Conservation (phyloP, 2,113 vertebrate genomes). For the Oceanites oceanicus region DNA sequence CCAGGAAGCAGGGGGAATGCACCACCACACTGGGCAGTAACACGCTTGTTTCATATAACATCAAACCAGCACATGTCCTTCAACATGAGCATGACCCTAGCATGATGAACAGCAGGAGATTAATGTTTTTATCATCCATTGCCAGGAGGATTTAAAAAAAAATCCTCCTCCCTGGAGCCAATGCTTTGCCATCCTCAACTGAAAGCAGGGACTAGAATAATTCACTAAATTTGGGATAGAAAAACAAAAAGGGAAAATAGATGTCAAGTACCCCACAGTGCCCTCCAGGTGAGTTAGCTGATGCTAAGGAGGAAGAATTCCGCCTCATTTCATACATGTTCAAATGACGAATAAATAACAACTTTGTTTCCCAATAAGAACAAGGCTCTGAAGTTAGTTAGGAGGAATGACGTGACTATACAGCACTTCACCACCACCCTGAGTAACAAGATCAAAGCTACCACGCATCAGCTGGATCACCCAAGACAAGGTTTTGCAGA, state of each 20-base stretch:
- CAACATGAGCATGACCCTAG: not conserved
- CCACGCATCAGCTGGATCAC: not conserved
- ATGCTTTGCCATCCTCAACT: not conserved
- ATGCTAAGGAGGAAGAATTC: not conserved
- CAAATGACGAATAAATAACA: not conserved
- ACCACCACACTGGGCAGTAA: no score
- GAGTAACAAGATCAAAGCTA: not conserved
- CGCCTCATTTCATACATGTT: not conserved
- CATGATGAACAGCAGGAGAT: not conserved
- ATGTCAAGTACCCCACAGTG: no score
- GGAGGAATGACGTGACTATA: not conserved
- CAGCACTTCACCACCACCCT: not conserved
- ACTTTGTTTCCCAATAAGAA: not conserved
- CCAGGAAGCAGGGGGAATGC: no score
- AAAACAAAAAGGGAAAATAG: not conserved
- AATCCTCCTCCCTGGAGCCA: not conserved
- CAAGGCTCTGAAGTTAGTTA: not conserved
- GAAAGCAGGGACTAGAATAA: not conserved
- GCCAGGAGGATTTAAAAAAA: not conserved
- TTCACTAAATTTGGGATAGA: no score
- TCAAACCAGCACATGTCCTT: not conserved
- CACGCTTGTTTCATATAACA: not conserved
- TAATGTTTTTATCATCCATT: not conserved
- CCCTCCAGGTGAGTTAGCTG: not conserved
- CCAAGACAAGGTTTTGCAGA: not conserved